Evolutionary conservation across 2,113 vertebrate genomes (phyloP).

Genomic region (Capreolus pygargus): DNA sequence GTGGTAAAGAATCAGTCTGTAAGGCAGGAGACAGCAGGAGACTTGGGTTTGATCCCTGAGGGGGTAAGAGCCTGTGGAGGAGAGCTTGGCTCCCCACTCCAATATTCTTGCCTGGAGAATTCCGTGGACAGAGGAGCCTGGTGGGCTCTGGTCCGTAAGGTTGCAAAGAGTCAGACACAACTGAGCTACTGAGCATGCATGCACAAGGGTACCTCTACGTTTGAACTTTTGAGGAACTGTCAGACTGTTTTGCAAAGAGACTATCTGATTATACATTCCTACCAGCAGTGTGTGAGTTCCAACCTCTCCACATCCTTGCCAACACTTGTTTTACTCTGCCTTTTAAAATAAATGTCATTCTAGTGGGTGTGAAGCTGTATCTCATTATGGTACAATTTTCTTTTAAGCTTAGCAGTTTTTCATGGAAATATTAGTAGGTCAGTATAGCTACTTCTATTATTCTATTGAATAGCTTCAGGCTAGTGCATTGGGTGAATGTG

Average conservation of each 20-base stretch:
- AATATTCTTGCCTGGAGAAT: not conserved
- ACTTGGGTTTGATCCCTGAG: not conserved
- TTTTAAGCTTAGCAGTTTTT: not conserved
- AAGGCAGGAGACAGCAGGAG: not conserved
- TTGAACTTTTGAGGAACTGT: not conserved
- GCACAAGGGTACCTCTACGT: not conserved
- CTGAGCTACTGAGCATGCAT: not conserved
- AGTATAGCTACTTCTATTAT: no score
- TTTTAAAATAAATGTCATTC: not conserved
- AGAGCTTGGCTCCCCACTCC: not conserved
- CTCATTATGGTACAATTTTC: not conserved
- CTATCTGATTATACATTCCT: not conserved
- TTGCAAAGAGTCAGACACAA: not conserved
- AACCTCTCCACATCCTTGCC: not conserved
- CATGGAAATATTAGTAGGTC: not conserved
- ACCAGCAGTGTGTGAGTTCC: not conserved
- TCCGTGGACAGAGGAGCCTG: not conserved
- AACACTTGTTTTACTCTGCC: not conserved
- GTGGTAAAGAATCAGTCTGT: not conserved
- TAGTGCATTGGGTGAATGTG: not conserved
- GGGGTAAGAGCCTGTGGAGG: not conserved
- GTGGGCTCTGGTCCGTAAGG: not conserved
- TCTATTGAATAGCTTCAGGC: not conserved
- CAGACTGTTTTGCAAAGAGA: not conserved
- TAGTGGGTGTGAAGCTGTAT: not conserved